Percentiles rank a stretch among this genome's conserved stretches.
These are phyloP conservation scores for Cyprinodon variegatus DNA, from an alignment of 2,113 vertebrate species.

Conservation along the genomic window DNA sequence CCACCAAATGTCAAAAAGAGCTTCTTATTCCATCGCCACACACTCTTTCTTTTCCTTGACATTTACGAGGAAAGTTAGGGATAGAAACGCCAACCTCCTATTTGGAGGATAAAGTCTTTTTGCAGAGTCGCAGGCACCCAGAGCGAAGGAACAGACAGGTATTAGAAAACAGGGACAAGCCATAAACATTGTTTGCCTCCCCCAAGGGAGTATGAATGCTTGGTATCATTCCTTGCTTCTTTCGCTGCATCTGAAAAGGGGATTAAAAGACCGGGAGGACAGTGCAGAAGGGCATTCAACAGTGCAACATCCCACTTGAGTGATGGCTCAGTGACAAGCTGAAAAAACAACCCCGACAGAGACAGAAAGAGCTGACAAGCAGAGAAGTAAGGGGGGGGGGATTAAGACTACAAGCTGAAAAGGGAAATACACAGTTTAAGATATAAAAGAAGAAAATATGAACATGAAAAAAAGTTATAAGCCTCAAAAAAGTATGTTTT, in stretches of 20 bases:
- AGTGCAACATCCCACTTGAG: slow-evolving; percentile 47
- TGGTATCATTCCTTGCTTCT: slow-evolving; percentile 35
- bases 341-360: slow-evolving; percentile 70
- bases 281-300: slow-evolving; percentile 47
- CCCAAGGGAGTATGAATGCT: slow-evolving; percentile 14
- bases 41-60: not conserved
- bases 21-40: not conserved
- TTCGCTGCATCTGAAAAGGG: slow-evolving; percentile 49
- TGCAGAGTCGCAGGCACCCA: not conserved
- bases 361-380: slow-evolving; percentile 40
- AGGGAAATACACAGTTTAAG: slow-evolving; percentile 24
- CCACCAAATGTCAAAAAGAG: not conserved
- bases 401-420: slow-evolving; percentile 13
- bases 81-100: not conserved
- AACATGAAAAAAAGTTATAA: not conserved
- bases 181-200: not conserved
- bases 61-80: not conserved
- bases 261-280: slow-evolving; percentile 53
- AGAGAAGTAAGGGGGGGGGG: slow-evolving; percentile 14
- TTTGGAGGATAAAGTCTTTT: not conserved
- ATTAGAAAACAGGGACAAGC: not conserved
- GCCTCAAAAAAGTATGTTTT: not conserved
- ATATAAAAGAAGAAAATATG: not conserved
- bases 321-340: slow-evolving; percentile 63
- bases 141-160: not conserved